Evolutionary conservation across 2,888 invertebrate species (phyloP), one percentile per base, ranked within the genome.

Genomic region (Apodemia zela): DNA sequence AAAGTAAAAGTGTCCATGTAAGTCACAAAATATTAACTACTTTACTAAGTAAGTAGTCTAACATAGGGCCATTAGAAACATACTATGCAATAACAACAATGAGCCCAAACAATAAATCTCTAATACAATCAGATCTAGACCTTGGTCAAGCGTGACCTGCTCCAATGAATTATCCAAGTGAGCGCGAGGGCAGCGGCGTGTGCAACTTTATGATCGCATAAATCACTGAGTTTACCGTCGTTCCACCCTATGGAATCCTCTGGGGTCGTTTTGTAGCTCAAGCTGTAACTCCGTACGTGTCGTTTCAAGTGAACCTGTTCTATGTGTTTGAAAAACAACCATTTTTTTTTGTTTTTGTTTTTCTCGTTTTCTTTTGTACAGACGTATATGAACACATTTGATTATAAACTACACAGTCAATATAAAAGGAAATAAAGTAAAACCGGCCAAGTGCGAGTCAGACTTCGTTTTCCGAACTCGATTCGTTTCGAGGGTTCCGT

Each of bases 111-210:
- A 72, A 79, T 77, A 83, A 80, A 81, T 81, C 76, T 75, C 70
- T 69, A 75, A 73, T 68, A 67, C 75, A 81, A 82, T 80, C 79
- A 79, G 75, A 78, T 76, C 80, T 81, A 82, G 82, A 78, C 79
- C 73, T 74, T 76, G 82, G 83, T 82, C 84, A 83, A 82, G 81
- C 86, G 81, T 82, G 80, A 80, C 82, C 78, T 72, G 74, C 73
- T 78, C 71, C 78, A 72, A 88, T 89, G 89, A 89, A 89, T 89
- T 89, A 90, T 88, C 81, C 88, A 89, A 87, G 83, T 86, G 87
- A 89, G 78, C 80, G 86, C 84, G 82, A 85, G 85, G 84, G 86
- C 85, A 81, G 82, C 79, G 78, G 84, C 80, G 84, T 81, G 84
- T 84, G 85, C 81, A 79, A 82, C 76, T 89, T 89, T 89, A 90